Percentiles rank a stretch among this genome's conserved stretches.
phyloP scores from a whole-genome alignment of 2,797 vertebrate species.

The Tamandua tetradactyla region DNA sequence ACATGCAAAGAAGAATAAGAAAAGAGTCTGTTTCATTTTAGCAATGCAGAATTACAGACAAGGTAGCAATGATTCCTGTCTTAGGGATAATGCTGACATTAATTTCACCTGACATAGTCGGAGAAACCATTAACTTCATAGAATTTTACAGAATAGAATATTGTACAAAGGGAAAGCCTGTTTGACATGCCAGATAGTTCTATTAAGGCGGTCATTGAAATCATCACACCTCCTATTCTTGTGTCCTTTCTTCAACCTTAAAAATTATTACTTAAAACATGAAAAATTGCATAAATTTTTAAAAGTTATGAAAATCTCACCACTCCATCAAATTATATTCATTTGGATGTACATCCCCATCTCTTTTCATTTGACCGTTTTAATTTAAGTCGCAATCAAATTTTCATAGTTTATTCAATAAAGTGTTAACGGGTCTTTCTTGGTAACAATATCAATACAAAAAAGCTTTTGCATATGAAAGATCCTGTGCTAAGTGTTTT shows the following conservation, averaged over 20 bases:
- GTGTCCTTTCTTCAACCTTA: neutral
- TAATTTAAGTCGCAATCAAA: neutral
- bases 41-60: neutral
- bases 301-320: neutral
- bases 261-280: neutral
- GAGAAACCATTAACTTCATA: neutral
- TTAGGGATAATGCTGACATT: neutral
- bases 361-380: neutral
- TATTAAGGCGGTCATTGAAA: neutral
- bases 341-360: neutral
- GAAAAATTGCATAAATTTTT: neutral
- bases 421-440: neutral
- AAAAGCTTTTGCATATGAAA: neutral
- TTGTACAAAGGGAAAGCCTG: neutral
- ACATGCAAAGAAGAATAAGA: neutral
- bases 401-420: neutral
- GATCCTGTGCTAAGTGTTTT: neutral
- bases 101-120: slow-evolving; percentile 14
- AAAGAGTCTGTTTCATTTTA: neutral
- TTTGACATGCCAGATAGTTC: neutral
- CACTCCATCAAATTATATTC: neutral
- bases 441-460: neutral
- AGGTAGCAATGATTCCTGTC: neutral
- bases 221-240: neutral
- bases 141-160: neutral